A percentile compares a stretch with the other conserved stretches of the same genome.
Conservation (phyloP, 2,113 vertebrate species). For the Catharus minimus region DNA sequence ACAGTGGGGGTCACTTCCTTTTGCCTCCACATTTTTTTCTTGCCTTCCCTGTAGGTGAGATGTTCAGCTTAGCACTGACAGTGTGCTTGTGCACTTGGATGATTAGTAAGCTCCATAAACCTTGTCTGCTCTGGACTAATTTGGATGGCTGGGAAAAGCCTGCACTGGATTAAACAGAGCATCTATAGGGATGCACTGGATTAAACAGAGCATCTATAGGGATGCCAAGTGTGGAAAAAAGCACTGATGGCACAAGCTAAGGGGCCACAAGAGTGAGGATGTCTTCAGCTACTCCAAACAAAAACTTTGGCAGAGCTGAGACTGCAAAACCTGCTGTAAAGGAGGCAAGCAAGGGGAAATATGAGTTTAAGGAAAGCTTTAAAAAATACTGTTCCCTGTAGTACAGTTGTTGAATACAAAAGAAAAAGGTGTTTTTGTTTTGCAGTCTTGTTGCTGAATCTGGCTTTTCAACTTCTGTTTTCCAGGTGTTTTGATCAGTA, state of each 20-base stretch:
- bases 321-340: not conserved
- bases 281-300: not conserved
- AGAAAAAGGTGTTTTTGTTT: not conserved
- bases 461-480: not conserved
- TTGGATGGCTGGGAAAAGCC: not conserved
- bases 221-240: not conserved
- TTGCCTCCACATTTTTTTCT: not conserved
- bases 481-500: not conserved
- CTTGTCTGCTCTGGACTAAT: not conserved
- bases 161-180: not conserved
- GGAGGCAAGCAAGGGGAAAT: not conserved
- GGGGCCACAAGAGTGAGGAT: not conserved
- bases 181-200: not conserved
- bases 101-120: not conserved
- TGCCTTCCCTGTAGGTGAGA: not conserved
- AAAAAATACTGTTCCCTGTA: not conserved
- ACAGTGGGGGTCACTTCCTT: not conserved
- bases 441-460: not conserved
- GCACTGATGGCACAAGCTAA: not conserved
- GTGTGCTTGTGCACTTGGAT: fast-evolving
- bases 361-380: not conserved
- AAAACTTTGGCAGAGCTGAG: not conserved
- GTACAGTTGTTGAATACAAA: not conserved
- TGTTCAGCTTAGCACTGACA: not conserved
- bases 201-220: not conserved